phyloP scores from a whole-genome alignment of 2,888 invertebrate species.

The Drosophila niveifrons region DNA sequence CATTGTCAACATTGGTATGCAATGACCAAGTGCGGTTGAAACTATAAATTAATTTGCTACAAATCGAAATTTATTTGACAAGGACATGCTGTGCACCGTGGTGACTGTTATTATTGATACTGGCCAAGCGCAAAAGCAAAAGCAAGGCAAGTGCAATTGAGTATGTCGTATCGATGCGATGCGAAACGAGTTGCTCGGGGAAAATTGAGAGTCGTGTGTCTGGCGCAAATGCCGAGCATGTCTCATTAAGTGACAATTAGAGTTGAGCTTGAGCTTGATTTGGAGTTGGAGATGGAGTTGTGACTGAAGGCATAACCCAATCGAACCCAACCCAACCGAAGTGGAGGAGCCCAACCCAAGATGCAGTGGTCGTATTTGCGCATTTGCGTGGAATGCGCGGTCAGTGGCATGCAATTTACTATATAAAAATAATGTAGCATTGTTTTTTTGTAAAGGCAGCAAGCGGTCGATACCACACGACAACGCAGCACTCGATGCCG shows the following conservation, averaged over 20 bases:
- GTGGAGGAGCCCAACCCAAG: slow-evolving; percentile 25
- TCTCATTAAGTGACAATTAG: slow-evolving; percentile 82
- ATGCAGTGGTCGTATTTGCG: slow-evolving; percentile 2
- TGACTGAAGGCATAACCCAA: slow-evolving; percentile 2
- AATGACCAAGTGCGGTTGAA: not conserved
- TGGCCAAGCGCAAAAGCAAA: slow-evolving; percentile 13
- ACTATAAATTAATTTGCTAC: slow-evolving; percentile 51
- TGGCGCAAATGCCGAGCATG: slow-evolving; percentile 79
- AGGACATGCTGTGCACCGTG: slow-evolving; percentile 4
- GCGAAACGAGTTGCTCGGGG: slow-evolving; percentile 18
- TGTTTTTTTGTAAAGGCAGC: slow-evolving; percentile 37
- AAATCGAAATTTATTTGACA: slow-evolving; percentile 10
- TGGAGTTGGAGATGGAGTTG: slow-evolving; percentile 37
- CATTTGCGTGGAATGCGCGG: slow-evolving; percentile 62
- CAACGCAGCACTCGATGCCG: slow-evolving; percentile 5
- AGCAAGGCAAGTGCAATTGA: slow-evolving; percentile 29
- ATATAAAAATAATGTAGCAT: slow-evolving; percentile 61
- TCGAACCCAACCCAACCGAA: slow-evolving; percentile 12
- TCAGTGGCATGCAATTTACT: slow-evolving; percentile 76
- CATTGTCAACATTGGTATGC: too few relatives aligned
- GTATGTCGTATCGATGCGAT: slow-evolving; percentile 20
- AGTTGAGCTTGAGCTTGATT: slow-evolving; percentile 49
- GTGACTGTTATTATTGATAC: not conserved
- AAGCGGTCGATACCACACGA: not conserved
- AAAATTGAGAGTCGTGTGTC: slow-evolving; percentile 78